Percentiles rank a stretch among this genome's conserved stretches.
Conservation (phyloP, 1,140 invertebrate species). For the Eupeodes corollae region DNA sequence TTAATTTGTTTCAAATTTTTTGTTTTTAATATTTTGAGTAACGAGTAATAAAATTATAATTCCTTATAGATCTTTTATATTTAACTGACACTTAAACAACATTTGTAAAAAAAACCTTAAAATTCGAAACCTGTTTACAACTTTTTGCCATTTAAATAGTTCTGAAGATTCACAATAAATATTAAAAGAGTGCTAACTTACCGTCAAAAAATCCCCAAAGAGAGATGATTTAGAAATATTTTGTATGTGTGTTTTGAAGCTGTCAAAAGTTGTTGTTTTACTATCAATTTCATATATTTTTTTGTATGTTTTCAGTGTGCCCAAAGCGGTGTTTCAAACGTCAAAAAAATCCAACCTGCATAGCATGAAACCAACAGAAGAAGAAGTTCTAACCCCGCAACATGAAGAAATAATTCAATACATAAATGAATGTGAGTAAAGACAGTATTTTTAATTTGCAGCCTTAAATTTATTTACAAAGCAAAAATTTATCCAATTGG, state of each 20-base stretch:
- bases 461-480: too few relatives aligned
- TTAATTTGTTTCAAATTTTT: too few relatives aligned
- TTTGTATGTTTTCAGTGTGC: slow-evolving; percentile 27
- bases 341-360: slow-evolving; percentile 25
- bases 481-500: too few relatives aligned
- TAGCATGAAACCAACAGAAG: slow-evolving; percentile 29
- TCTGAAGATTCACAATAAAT: slow-evolving; percentile 15
- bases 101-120: too few relatives aligned
- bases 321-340: slow-evolving; percentile 40
- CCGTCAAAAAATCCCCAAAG: neutral
- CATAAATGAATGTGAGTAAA: slow-evolving; percentile 34
- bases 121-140: too few relatives aligned
- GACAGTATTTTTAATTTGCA: too few relatives aligned
- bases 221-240: neutral
- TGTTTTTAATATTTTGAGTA: too few relatives aligned
- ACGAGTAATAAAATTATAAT: too few relatives aligned
- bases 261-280: neutral
- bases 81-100: too few relatives aligned
- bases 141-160: too few relatives aligned
- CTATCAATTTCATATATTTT: slow-evolving; percentile 3
- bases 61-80: too few relatives aligned
- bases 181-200: neutral
- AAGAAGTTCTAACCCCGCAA: slow-evolving; percentile 35
- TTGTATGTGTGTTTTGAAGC: neutral
- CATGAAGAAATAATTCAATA: slow-evolving; percentile 41